These are phyloP conservation scores for Heliconius nattereri DNA, from an alignment of 1,140 invertebrate genomes.

Conservation along the genomic window DNA sequence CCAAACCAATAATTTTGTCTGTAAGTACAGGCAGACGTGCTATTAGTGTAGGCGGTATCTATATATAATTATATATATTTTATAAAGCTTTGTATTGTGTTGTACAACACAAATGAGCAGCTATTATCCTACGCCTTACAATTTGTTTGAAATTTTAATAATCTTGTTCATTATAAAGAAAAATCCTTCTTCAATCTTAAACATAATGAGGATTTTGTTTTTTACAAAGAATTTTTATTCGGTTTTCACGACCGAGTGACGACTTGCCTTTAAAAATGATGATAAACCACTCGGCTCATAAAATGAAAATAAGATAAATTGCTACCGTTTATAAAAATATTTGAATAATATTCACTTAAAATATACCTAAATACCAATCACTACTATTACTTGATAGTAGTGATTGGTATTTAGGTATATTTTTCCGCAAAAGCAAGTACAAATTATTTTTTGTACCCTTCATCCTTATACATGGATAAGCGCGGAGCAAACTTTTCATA, in stretches of 20 bases:
- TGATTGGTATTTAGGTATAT: not conserved
- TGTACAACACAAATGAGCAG: not conserved
- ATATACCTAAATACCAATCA: too few species aligned
- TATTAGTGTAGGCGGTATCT: too few species aligned
- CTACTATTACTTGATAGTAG: too few species aligned
- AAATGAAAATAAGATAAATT: constrained; percentile 8
- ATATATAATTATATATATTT: not conserved
- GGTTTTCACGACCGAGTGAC: not conserved
- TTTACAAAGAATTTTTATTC: not conserved
- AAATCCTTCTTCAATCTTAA: not conserved
- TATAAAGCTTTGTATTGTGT: not conserved
- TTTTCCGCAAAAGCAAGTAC: not conserved
- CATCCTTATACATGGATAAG: not conserved
- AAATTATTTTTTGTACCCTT: not conserved
- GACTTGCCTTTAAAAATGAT: not conserved
- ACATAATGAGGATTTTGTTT: constrained; percentile 4
- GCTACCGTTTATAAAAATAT: not conserved
- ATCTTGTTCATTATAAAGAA: constrained; percentile 2
- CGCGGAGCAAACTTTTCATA: too few species aligned
- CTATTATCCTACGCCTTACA: not conserved
- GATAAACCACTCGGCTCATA: not conserved
- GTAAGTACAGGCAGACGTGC: too few species aligned
- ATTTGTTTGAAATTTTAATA: constrained; percentile 12
- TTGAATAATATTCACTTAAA: not conserved
- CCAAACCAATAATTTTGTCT: too few species aligned